A percentile compares a stretch with the other conserved stretches of the same genome.
Conservation (phyloP, 2,888 invertebrate species). For the Leptinotarsa tumamoca region DNA sequence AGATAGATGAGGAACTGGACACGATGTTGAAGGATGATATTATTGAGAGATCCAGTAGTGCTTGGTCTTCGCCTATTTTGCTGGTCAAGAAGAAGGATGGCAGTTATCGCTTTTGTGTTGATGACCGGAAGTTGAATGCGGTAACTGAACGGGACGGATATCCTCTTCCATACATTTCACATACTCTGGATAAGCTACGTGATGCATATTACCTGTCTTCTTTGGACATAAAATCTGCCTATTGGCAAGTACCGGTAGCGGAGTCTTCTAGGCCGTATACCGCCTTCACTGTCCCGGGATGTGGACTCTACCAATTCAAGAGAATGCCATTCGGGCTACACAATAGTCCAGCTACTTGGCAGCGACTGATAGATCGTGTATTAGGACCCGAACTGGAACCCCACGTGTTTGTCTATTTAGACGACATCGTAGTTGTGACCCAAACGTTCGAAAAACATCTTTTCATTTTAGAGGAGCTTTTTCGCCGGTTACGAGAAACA, state of each 20-base stretch:
- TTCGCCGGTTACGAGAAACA: neutral
- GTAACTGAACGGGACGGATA: constrained; percentile 1
- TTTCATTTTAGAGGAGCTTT: neutral
- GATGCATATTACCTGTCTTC: neutral
- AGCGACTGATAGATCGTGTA: neutral
- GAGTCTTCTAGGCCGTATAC: constrained; percentile 1
- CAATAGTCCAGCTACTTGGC: too few relatives aligned
- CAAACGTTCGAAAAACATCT: neutral
- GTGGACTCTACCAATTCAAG: constrained; percentile 7
- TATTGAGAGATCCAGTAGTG: too few relatives aligned
- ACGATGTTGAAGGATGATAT: neutral
- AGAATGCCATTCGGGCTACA: too few relatives aligned
- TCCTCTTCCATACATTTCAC: neutral
- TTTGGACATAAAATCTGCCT: constrained; percentile 1
- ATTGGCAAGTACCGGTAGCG: neutral
- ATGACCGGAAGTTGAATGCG: neutral
- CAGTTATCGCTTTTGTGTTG: neutral
- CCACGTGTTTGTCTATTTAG: neutral
- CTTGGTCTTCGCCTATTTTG: too few relatives aligned
- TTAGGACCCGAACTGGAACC: neutral
- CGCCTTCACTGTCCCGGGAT: constrained; percentile 2
- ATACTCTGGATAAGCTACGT: neutral
- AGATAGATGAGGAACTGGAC: neutral
- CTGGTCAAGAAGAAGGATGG: neutral
- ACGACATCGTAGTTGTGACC: too few relatives aligned